Base-by-base conservation (phyloP, 2,113 vertebrate genomes). In the Nerophis ophidion region DNA sequence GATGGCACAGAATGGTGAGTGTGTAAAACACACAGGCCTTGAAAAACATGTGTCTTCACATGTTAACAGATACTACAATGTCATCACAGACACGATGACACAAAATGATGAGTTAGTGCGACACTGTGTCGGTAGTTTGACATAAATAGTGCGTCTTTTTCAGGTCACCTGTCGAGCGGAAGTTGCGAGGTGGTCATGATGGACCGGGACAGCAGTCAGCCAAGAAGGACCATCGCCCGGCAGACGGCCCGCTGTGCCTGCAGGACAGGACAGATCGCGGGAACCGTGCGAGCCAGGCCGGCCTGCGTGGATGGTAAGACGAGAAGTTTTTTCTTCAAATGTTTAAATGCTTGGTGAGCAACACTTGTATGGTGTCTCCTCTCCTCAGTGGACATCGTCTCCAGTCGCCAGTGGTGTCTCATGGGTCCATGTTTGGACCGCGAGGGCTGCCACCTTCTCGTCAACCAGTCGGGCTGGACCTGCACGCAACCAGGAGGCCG, bases 211-310 rank as follows among this genome's bases (percentile, higher is more conserved):
- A 94, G 93, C 89, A 95, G 94, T 80, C 94, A 94, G 84, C 95
- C 95, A 1, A 89, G 90, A 86, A 93, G 92, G 85, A 98, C 93
- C 51, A 93, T 98, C 45, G 95, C 96, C 61, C 90, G 94, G 54
- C 96, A 98, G 91, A 98, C 96, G 6, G 96, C 95, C 16, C 93
- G 96, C 87, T 99, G 96, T 17, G 96, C 96, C 34, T 99, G 96
- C 90, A 93, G 91, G 80, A 95, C 93, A 86, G 96, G 96, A 60
- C 95, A 95, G 87, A 98, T 96, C 56, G 96, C 96, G 1, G 96
- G 96, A 60, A 98, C 96, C 26, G 97, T 91, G 13, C 89, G 93
- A 85, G 94, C 94, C 57, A 89, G 92, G 81, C 96, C 96, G 40
- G 94, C 96, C 72, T 99, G 96, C 49, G 95, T 99, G 15, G 93